These are phyloP conservation scores for Eledone cirrhosa DNA, from an alignment of 2,888 invertebrate genomes.

Conservation along the genomic window DNA sequence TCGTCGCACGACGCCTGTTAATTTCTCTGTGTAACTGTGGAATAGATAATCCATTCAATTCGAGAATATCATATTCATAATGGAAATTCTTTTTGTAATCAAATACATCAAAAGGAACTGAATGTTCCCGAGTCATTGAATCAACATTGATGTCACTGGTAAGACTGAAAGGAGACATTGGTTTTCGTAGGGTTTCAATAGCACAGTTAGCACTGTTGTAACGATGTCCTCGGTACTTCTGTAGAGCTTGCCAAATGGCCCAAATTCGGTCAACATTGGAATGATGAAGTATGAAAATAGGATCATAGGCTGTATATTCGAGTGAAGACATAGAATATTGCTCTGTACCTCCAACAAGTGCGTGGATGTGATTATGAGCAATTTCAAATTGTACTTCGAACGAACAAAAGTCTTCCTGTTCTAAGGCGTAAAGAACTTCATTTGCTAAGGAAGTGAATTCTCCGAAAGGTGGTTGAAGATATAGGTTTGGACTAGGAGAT, in stretches of 20 bases:
- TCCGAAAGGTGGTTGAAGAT: conserved; percentile 37
- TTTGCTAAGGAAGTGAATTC: conserved; percentile 36
- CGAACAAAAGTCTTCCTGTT: conserved; percentile 41
- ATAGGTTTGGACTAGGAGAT: conserved; percentile 33
- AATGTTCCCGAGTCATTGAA: conserved; percentile 36
- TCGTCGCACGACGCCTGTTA: conserved; percentile 5
- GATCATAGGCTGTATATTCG: conserved; percentile 34
- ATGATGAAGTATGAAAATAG: conserved; percentile 33
- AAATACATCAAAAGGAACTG: conserved; percentile 38
- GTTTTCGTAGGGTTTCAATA: conserved; percentile 35
- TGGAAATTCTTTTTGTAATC: conserved; percentile 32
- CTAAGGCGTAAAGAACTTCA: conserved; percentile 36
- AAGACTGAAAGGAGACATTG: conserved; percentile 39
- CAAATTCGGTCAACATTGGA: conserved; percentile 33
- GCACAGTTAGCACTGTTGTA: conserved; percentile 42
- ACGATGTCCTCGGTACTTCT: conserved; percentile 38
- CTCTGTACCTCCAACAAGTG: conserved; percentile 39
- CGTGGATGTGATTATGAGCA: conserved; percentile 42
- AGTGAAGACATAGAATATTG: conserved; percentile 40
- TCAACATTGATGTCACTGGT: conserved; percentile 38
- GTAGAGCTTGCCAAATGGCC: conserved; percentile 39
- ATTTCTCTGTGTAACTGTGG: conserved; percentile 32
- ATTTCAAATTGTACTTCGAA: too few relatives aligned
- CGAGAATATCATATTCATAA: conserved; percentile 33
- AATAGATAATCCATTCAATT: conserved; percentile 34